These are phyloP conservation scores for Ascidia mentula DNA, from an alignment of 23 tunicate species.

Conservation along the genomic window DNA sequence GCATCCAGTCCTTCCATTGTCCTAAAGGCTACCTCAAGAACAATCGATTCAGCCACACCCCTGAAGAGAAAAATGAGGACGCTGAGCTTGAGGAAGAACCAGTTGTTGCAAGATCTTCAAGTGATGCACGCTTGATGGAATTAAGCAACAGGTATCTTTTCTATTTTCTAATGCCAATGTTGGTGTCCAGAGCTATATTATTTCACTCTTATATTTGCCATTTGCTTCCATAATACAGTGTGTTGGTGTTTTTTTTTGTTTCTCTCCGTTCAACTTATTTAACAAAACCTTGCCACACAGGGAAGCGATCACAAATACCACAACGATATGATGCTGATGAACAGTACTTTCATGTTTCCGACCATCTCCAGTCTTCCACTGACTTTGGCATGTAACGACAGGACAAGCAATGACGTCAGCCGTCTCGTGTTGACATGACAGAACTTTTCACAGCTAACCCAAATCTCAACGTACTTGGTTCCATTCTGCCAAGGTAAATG, in stretches of 20 bases:
- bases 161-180: too few relatives aligned
- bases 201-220: too few relatives aligned
- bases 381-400: slow-evolving; percentile 74
- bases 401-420: slow-evolving; percentile 72
- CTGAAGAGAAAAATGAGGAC: slow-evolving; percentile 15
- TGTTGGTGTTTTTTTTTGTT: not conserved
- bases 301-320: slow-evolving; percentile 65
- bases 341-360: slow-evolving; percentile 57
- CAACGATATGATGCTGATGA: slow-evolving; percentile 61
- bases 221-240: too few relatives aligned
- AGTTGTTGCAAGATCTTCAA: not conserved
- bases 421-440: slow-evolving; percentile 52
- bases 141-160: slow-evolving; percentile 11
- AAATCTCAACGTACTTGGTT: slow-evolving; percentile 22
- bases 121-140: slow-evolving; percentile 12
- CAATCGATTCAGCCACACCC: slow-evolving; percentile 34
- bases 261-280: too few relatives aligned
- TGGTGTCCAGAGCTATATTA: too few relatives aligned
- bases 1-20: slow-evolving; percentile 35
- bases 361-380: slow-evolving; percentile 83
- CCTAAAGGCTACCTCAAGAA: slow-evolving; percentile 51
- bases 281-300: too few relatives aligned
- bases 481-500: slow-evolving; percentile 53
- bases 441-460: slow-evolving; percentile 23
- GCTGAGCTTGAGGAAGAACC: slow-evolving; percentile 6